phyloP scores from a whole-genome alignment of 2,888 invertebrate genomes.

The Acanthosepion lycidas region DNA sequence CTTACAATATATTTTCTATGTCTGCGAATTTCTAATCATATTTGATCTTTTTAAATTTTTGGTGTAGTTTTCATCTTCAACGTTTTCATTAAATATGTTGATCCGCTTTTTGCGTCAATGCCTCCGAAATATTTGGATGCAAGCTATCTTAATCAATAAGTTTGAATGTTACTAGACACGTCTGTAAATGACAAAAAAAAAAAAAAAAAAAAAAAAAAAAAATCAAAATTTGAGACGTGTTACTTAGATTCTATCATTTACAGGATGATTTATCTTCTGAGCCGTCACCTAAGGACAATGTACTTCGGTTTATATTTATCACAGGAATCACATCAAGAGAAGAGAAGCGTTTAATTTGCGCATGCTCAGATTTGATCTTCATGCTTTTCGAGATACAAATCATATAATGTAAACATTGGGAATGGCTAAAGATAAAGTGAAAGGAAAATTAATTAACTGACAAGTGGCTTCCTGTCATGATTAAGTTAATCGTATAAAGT shows the following conservation, averaged over 20 bases:
- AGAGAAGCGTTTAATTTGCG: not conserved
- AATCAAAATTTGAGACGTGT: not conserved
- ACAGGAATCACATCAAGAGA: not conserved
- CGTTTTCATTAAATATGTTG: no score
- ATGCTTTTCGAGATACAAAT: not conserved
- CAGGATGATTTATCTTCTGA: not conserved
- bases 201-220: no score
- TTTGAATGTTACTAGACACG: no score
- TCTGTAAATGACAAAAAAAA: no score
- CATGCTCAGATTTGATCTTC: not conserved
- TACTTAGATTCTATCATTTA: not conserved
- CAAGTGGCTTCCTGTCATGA: not conserved
- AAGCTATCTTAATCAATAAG: no score
- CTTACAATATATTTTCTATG: no score
- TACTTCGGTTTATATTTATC: not conserved
- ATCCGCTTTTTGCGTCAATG: no score
- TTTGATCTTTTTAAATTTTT: no score
- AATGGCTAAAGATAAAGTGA: not conserved
- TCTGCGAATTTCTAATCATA: no score
- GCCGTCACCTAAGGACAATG: not conserved
- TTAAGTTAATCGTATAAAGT: no score
- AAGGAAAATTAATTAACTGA: not conserved
- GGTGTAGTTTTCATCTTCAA: no score
- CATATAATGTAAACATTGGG: not conserved
- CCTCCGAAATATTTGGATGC: no score